These are phyloP conservation scores for Gadopsis marmoratus DNA, from an alignment of 2,797 vertebrate species.

Conservation along the genomic window DNA sequence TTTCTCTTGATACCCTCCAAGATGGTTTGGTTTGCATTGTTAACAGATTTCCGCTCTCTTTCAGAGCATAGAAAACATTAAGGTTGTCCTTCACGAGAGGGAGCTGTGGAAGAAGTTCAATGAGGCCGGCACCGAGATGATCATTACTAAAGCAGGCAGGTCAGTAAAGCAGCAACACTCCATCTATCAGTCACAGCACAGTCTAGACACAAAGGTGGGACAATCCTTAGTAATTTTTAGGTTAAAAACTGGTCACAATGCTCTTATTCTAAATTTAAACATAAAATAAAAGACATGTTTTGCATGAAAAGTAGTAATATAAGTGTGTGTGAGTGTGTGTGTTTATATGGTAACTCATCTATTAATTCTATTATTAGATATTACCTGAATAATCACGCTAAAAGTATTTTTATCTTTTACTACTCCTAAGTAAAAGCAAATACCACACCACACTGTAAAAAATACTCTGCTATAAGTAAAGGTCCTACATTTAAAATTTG, in stretches of 20 bases:
- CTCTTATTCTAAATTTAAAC: background rate
- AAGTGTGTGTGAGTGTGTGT: background rate
- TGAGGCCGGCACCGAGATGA: slow-evolving; percentile 98
- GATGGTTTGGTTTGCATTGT: background rate
- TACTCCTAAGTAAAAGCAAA: background rate
- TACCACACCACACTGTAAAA: background rate
- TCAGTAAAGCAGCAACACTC: slow-evolving; percentile 72
- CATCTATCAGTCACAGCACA: background rate
- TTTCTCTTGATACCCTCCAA: background rate
- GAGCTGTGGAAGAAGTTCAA: slow-evolving; percentile 99
- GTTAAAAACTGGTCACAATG: background rate
- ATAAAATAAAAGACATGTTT: background rate
- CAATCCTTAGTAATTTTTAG: background rate
- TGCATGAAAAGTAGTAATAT: background rate
- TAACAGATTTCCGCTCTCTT: slow-evolving; percentile 13
- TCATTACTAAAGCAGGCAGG: slow-evolving; percentile 99
- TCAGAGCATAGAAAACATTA: slow-evolving; percentile 97
- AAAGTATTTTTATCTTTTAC: background rate
- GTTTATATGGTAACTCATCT: background rate
- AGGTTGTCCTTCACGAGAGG: slow-evolving; percentile 95
- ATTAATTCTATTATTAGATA: slow-evolving; percentile 4
- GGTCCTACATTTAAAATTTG: background rate
- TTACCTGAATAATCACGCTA: background rate
- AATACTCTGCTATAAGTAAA: background rate
- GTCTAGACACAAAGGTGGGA: background rate